Conservation (phyloP, 2,797 vertebrate genomes). For the Pelodytes ibericus region DNA sequence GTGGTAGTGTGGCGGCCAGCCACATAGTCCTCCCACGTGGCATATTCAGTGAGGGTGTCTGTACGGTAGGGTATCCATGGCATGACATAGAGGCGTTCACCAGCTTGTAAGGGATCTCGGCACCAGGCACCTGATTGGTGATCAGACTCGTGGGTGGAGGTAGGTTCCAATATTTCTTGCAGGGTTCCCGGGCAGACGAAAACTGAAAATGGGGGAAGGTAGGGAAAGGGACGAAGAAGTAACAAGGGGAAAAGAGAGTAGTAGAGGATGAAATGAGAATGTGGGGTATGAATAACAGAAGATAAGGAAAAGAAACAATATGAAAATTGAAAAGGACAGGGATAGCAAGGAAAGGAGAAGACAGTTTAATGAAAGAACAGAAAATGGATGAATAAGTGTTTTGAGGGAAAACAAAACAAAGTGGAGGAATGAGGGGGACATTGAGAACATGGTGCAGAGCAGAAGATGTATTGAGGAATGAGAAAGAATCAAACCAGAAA, state of each 20-base stretch:
- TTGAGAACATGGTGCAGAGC: too few relatives aligned
- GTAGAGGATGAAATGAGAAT: constrained; percentile 51
- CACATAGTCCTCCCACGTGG: constrained; percentile 91
- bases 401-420: constrained; percentile 41
- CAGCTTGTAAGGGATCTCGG: constrained; percentile 92
- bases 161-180: constrained; percentile 83
- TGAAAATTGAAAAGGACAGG: constrained; percentile 54
- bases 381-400: constrained; percentile 56
- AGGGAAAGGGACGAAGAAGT: constrained; percentile 40
- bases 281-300: neutral
- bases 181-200: constrained; percentile 94
- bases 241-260: constrained; percentile 56
- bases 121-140: constrained; percentile 95
- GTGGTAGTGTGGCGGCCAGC: constrained; percentile 86
- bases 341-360: constrained; percentile 37
- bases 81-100: constrained; percentile 93
- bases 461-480: neutral
- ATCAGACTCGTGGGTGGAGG: constrained; percentile 87
- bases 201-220: constrained; percentile 71
- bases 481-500: constrained; percentile 20
- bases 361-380: constrained; percentile 51
- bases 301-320: constrained; percentile 50
- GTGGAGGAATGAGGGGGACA: constrained; percentile 69
- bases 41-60: constrained; percentile 90
- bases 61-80: constrained; percentile 95